A percentile compares a stretch with the other conserved stretches of the same genome.
Conservation (phyloP, 1,140 invertebrate genomes). For the Bathynomus jamesi region DNA sequence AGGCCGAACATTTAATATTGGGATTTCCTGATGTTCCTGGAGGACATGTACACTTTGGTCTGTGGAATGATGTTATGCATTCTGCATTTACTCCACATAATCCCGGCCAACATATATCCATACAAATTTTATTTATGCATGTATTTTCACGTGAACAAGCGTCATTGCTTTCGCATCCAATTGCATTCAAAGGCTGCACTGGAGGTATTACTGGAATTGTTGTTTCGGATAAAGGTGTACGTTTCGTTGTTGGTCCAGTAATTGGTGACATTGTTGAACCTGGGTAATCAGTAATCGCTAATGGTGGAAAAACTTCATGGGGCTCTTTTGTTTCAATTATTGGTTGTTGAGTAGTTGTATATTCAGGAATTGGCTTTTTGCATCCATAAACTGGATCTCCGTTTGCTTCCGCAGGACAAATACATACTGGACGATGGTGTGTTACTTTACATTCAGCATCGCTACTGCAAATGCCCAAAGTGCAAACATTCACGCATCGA, state of each 20-base stretch:
- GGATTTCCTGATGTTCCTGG: slow-evolving; percentile 41
- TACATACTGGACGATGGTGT: slow-evolving; percentile 72
- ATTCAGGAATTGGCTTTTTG: neutral
- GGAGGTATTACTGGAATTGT: slow-evolving; percentile 70
- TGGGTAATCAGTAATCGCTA: slow-evolving; percentile 53
- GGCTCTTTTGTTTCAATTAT: slow-evolving; percentile 57
- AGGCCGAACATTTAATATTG: slow-evolving; percentile 55
- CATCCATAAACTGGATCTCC: slow-evolving; percentile 37
- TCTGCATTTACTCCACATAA: slow-evolving; percentile 73
- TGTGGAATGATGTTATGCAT: slow-evolving; percentile 63
- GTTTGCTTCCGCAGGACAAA: slow-evolving; percentile 52
- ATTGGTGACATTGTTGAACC: slow-evolving; percentile 59
- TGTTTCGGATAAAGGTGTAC: slow-evolving; percentile 62
- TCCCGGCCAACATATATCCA: slow-evolving; percentile 49
- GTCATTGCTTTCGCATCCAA: slow-evolving; percentile 38
- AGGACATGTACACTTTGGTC: slow-evolving; percentile 65
- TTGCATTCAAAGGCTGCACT: slow-evolving; percentile 62
- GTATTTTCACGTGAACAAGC: slow-evolving; percentile 39
- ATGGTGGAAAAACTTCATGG: slow-evolving; percentile 66
- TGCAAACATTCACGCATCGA: slow-evolving; percentile 75
- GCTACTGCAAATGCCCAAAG: slow-evolving; percentile 40
- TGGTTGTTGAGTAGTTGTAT: slow-evolving; percentile 40
- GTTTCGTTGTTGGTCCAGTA: slow-evolving; percentile 52
- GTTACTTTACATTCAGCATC: slow-evolving; percentile 66
- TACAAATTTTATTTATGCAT: slow-evolving; percentile 40